Evolutionary conservation across 2,888 invertebrate genomes (phyloP), one percentile per base, ranked within the genome.

Genomic region (Idaea biselata): DNA sequence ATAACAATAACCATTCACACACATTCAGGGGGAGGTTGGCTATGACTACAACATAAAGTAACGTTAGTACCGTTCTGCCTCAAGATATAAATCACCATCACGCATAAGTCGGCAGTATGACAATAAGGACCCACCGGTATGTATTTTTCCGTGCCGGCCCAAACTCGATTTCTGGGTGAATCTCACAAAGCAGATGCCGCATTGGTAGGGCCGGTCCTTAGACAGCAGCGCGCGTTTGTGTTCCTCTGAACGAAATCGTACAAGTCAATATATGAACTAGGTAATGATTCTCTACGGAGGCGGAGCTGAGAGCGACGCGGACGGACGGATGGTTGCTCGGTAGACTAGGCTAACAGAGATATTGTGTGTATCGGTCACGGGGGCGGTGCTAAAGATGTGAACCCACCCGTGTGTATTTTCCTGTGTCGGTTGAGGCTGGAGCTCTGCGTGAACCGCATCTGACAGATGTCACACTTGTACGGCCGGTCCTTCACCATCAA

Each of bases 371-470:
- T 74, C 76, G 81, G 77, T 14, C 82, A 76, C 78, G 78, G 44
- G 80, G 79, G 78, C 80, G 79, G 78, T 74, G 82, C 78, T 76
- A 73, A 77, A 78, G 74, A 79, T 73, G 75, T 78, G 70, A 84
- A 92, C 93, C 87, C 90, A 93, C 93, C 93, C 82, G 95, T 95
- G 81, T 95, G 95, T 75, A 95, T 95, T 83, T 95, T 94, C 89
- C 94, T 95, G 90, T 95, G 95, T 78, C 95, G 94, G 88, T 95
- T 95, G 80, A 95, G 93, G 84, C 95, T 95, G 89, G 95, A 95
- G 87, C 95, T 95, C 89, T 95, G 95, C 80, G 95, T 95, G 88
- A 95, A 95, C 86, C 95, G 93, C 89, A 95, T 95, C 85, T 94
- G 93, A 86, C 95, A 95, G 81, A 95, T 88, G 76, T 94, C 94